Base-by-base conservation (phyloP, 1,140 invertebrate species). In the Cyclina sinensis region DNA sequence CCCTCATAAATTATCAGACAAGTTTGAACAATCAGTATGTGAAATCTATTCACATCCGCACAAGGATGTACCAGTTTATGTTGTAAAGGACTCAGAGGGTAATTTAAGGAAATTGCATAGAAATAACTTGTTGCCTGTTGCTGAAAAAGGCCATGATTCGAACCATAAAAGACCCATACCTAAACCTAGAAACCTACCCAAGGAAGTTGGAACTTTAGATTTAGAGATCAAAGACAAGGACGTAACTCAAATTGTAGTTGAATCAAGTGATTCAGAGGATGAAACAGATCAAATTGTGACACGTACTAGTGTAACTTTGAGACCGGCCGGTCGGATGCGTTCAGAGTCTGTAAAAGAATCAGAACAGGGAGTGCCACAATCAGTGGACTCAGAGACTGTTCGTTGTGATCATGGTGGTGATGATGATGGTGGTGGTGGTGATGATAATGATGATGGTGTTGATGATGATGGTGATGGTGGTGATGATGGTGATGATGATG, bases 51-150 rank as follows among this genome's bases (percentile, higher is more conserved):
- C 39, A 43, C 35, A 87, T 43, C 48, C 30, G 80, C 30, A 87
- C 18, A 51, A 37, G 46, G 74, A 87, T 27, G 32, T 35, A 62
- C 68, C 39, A 68, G 59, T 32, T 48, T 73, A 59, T 51, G 59
- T 35, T 59, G 85, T 76, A 62, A 46, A 35, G 80, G 74, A 68
- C n/a, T n/a, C 30, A 73, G 68, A 73, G 3, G 24, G 68, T 16
- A 43, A 54, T 37, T 39, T 16, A 62, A 68, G 65, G 46, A 65
- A 59, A 35, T 39, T 73, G 16, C 68, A 73, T 30, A 14, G 68
- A n/a, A 73, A 73, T n/a, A 5, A 73, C 35, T 39, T 73, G 16
- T 35, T 73, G n/a, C 68, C 37, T 32, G 27, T 80, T 30, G 37
- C 12, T 9, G 68, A 73, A 35, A 9, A 32, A 7, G n/a, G 9